Conservation (phyloP, 2,888 invertebrate species). For the Beris morrisii region DNA sequence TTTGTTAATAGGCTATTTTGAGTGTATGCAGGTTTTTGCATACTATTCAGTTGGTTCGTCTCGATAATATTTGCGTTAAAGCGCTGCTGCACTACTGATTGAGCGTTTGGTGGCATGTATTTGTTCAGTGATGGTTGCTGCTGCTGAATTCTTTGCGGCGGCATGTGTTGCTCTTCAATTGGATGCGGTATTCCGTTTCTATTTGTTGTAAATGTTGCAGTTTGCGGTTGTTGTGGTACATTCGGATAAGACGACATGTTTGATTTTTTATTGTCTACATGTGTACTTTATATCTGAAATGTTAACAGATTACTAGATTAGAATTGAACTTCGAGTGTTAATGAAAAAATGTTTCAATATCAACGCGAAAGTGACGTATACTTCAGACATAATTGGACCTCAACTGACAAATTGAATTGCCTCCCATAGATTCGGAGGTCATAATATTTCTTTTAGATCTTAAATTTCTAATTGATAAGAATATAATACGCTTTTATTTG, state of each 20-base stretch:
- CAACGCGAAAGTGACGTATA: too few species aligned
- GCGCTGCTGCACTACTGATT: neutral
- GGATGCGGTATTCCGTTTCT: slow-evolving; percentile 7
- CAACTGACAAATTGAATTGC: too few species aligned
- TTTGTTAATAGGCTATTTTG: slow-evolving; percentile 24
- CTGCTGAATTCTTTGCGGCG: neutral
- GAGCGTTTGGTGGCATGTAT: slow-evolving; percentile 23
- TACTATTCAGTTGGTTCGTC: neutral
- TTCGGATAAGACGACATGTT: slow-evolving; percentile 23
- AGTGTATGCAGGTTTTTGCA: slow-evolving; percentile 1
- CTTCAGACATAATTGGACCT: too few species aligned
- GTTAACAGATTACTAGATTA: slow-evolving; percentile 22
- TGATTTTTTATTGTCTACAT: slow-evolving; percentile 19
- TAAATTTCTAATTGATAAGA: too few species aligned
- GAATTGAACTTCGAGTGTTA: neutral
- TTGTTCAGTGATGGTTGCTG: slow-evolving; percentile 13
- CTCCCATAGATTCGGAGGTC: too few species aligned
- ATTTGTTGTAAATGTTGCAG: too few species aligned
- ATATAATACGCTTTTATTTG: too few species aligned
- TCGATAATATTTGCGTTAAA: neutral
- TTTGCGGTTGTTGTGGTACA: too few species aligned
- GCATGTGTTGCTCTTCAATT: slow-evolving; percentile 4
- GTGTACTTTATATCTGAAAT: slow-evolving; percentile 3
- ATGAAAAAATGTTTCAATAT: too few species aligned
- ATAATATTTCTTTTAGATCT: too few species aligned